These are phyloP conservation scores for Pimephales promelas DNA, from an alignment of 2,113 vertebrate species.

Conservation along the genomic window DNA sequence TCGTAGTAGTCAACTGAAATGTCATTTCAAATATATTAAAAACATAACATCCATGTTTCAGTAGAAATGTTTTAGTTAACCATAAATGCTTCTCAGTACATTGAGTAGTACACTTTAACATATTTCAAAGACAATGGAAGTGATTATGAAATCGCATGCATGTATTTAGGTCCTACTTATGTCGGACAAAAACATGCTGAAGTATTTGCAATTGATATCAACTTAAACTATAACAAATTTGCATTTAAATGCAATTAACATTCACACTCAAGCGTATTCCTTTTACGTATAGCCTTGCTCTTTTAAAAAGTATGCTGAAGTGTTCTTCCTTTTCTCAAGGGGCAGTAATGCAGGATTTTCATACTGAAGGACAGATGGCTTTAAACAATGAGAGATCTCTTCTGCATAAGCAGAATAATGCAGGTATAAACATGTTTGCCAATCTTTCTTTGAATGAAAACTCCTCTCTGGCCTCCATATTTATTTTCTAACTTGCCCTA, in stretches of 20 bases:
- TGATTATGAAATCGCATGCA: background rate
- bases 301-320: background rate
- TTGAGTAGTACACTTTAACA: background rate
- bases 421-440: slow-evolving; percentile 17
- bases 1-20: background rate
- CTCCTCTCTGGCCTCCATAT: background rate
- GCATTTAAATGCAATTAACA: background rate
- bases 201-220: background rate
- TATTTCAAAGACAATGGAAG: too few relatives aligned
- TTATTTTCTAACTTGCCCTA: slow-evolving; percentile 1
- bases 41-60: background rate
- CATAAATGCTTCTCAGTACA: background rate
- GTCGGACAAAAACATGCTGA: background rate
- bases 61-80: background rate
- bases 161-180: background rate
- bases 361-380: background rate
- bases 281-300: background rate
- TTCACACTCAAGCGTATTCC: background rate
- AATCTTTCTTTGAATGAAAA: background rate
- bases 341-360: background rate
- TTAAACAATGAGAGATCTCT: background rate
- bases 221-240: background rate
- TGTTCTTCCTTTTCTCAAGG: background rate
- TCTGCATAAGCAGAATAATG: background rate
- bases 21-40: background rate